A percentile compares a stretch with the other conserved stretches of the same genome.
These are phyloP conservation scores for Eidolon helvum DNA, from an alignment of 2,113 vertebrate genomes.

Conservation along the genomic window DNA sequence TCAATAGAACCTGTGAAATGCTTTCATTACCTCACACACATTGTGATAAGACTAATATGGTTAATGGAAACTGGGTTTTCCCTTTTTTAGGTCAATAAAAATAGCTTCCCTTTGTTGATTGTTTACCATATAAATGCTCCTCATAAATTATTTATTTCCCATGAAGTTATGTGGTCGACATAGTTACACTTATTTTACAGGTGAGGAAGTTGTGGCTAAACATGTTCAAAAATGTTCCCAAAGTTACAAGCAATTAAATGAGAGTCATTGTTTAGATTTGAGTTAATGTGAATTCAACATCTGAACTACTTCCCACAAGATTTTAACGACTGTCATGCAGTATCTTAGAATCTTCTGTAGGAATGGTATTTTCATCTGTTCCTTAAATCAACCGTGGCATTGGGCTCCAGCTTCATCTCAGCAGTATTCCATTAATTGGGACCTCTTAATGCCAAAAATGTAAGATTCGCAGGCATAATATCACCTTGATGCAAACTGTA, in stretches of 20 bases:
- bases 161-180: background rate
- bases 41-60: background rate
- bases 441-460: background rate
- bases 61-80: constrained; percentile 30
- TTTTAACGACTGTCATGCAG: background rate
- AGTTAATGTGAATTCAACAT: constrained; percentile 5
- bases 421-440: background rate
- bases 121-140: background rate
- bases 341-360: background rate
- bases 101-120: constrained; percentile 5
- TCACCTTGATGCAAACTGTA: constrained; percentile 5
- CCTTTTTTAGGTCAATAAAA: constrained; percentile 44
- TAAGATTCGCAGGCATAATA: background rate
- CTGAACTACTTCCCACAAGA: background rate
- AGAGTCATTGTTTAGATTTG: background rate
- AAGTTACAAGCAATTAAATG: background rate
- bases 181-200: background rate
- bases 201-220: background rate
- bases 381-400: background rate
- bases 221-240: background rate
- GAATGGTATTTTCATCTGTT: background rate
- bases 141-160: background rate
- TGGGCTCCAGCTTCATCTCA: background rate
- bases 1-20: constrained; percentile 25
- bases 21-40: constrained; percentile 17